Evolutionary conservation across 2,797 vertebrate genomes (phyloP).

Genomic region (Muraenolepis orangiensis): DNA sequence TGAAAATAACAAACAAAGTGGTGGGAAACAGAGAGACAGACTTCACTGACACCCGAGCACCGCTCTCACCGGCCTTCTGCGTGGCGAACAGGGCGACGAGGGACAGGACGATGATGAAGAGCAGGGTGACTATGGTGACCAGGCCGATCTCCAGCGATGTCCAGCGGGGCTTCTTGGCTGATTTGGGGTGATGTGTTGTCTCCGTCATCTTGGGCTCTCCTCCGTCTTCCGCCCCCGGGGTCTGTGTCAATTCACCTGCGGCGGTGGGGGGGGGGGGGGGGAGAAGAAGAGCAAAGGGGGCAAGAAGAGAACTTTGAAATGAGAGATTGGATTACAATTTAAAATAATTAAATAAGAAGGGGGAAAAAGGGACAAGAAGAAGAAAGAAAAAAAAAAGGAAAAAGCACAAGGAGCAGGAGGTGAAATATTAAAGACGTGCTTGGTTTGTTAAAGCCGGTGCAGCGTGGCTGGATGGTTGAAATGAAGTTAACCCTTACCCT

Average conservation of each 20-base stretch:
- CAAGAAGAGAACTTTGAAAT: neutral
- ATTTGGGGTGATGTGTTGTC: constrained; percentile 82
- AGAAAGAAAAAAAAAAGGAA: neutral
- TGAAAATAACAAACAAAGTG: neutral
- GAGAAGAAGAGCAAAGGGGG: neutral
- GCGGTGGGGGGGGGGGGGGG: neutral
- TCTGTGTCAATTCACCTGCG: constrained; percentile 85
- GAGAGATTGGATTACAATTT: neutral
- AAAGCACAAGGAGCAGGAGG: neutral
- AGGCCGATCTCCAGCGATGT: constrained; percentile 87
- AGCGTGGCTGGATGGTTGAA: neutral
- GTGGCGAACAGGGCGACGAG: constrained; percentile 87
- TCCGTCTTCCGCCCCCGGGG: constrained; percentile 83
- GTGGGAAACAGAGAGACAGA: neutral
- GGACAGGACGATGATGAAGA: constrained; percentile 81
- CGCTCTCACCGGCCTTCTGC: constrained; percentile 74
- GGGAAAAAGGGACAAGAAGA: no score
- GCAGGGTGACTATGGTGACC: constrained; percentile 78
- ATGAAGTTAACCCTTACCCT: constrained; percentile 50
- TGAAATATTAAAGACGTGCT: neutral
- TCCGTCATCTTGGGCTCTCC: constrained; percentile 87
- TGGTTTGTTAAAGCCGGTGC: neutral
- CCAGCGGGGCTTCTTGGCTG: constrained; percentile 83
- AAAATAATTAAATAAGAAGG: neutral
- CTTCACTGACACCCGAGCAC: neutral